A percentile compares a stretch with the other conserved stretches of the same genome.
phyloP scores from a whole-genome alignment of 53 echinoderm and acorn worm species.

The Holothuria leucospilota region DNA sequence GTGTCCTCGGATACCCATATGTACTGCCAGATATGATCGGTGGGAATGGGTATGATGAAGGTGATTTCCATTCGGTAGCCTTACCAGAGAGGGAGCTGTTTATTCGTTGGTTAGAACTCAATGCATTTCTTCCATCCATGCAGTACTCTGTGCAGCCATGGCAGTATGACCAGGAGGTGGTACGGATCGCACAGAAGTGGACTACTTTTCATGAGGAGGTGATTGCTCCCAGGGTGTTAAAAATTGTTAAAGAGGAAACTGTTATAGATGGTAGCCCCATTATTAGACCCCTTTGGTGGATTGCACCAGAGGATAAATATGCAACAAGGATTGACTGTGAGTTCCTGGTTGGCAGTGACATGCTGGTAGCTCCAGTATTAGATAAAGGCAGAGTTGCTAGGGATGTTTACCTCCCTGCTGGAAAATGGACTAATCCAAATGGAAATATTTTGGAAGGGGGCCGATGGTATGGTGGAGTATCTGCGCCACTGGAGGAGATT shows the following conservation, averaged over 20 bases:
- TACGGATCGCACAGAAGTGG: constrained; percentile 77
- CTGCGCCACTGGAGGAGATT: constrained; percentile 72
- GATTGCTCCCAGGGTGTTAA: constrained; percentile 70
- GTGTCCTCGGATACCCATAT: constrained; percentile 90
- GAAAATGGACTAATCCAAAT: constrained; percentile 71
- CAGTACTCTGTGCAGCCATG: constrained; percentile 68
- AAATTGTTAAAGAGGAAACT: constrained; percentile 70
- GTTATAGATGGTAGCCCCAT: constrained; percentile 71
- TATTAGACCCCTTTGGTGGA: constrained; percentile 92
- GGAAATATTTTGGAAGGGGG: constrained; percentile 55
- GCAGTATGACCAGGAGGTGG: constrained; percentile 78
- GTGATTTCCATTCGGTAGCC: constrained; percentile 3
- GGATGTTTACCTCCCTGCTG: constrained; percentile 85
- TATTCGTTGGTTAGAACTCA: constrained; percentile 69
- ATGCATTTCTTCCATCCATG: constrained; percentile 71
- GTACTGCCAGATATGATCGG: constrained; percentile 91
- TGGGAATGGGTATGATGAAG: constrained; percentile 69
- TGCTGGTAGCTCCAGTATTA: constrained; percentile 86
- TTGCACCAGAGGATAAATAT: constrained; percentile 76
- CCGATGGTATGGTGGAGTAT: constrained; percentile 67
- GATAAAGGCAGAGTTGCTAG: constrained; percentile 54
- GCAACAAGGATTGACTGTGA: constrained; percentile 76
- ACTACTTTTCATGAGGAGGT: constrained; percentile 82
- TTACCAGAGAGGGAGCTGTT: constrained; percentile 66
- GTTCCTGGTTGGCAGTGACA: constrained; percentile 85